These are phyloP conservation scores for Caloenas nicobarica DNA, from an alignment of 2,113 vertebrate species.

Conservation along the genomic window DNA sequence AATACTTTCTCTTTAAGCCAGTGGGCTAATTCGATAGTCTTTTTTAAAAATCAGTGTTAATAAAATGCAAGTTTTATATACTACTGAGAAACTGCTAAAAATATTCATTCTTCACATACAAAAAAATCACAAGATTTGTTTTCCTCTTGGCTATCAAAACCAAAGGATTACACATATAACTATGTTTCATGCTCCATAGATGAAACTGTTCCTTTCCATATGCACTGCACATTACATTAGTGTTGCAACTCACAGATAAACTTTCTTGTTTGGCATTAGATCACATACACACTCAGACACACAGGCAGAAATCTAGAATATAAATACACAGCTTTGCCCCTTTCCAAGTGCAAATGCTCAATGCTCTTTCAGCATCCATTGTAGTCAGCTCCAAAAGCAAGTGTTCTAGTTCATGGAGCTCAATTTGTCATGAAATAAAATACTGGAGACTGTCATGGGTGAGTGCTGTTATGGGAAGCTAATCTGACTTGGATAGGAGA, in stretches of 20 bases:
- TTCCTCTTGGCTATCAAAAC: not conserved
- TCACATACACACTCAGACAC: not conserved
- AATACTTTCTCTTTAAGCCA: not conserved
- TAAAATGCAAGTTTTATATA: not conserved
- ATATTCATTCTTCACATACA: not conserved
- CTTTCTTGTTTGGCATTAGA: conserved; percentile 43
- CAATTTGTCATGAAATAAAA: conserved; percentile 42
- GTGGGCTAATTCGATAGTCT: not conserved
- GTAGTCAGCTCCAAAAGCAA: not conserved
- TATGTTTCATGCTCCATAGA: not conserved
- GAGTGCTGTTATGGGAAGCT: conserved; percentile 22
- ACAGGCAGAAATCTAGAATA: not conserved
- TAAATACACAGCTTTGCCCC: not conserved
- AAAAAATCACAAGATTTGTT: not conserved
- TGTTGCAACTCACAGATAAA: conserved; percentile 5
- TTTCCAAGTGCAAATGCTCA: conserved; percentile 35
- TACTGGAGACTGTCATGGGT: conserved; percentile 14
- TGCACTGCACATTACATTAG: not conserved
- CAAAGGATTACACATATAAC: not conserved
- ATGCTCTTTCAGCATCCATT: conserved; percentile 6
- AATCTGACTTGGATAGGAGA: conserved; percentile 41
- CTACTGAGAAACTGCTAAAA: not conserved
- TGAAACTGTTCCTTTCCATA: conserved; percentile 1
- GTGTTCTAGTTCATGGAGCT: conserved; percentile 31
- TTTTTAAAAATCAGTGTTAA: not conserved